Percentiles rank a stretch among this genome's conserved stretches.
Evolutionary conservation across 2,113 vertebrate genomes (phyloP).

Genomic region (Haemorhous mexicanus): DNA sequence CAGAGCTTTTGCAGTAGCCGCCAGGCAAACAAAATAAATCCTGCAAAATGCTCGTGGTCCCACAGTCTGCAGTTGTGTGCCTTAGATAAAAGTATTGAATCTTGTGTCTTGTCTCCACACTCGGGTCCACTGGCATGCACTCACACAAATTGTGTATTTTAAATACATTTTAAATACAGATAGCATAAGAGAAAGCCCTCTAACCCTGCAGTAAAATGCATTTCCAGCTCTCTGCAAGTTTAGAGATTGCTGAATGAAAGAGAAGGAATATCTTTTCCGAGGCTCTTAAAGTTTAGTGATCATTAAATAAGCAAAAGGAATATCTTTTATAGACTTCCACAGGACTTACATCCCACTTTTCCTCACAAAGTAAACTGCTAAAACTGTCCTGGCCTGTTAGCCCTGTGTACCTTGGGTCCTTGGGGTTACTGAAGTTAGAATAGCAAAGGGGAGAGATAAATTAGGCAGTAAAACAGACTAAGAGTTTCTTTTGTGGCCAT

Average conservation of each 20-base stretch:
- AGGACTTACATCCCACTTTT: constrained; percentile 10
- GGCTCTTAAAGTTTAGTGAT: neutral
- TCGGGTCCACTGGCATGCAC: neutral
- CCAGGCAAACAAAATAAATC: neutral
- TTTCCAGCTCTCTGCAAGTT: neutral
- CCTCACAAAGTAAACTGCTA: constrained; percentile 23
- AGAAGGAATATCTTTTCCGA: neutral
- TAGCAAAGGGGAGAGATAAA: constrained; percentile 22
- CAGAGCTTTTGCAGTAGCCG: neutral
- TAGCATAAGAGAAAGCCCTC: neutral
- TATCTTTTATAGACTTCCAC: constrained; percentile 4
- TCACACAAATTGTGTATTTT: neutral
- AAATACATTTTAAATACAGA: neutral
- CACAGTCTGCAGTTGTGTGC: neutral
- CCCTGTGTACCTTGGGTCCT: constrained; percentile 3
- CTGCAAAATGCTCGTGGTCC: neutral
- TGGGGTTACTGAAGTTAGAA: constrained; percentile 9
- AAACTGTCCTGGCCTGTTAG: constrained; percentile 10
- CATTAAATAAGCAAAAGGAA: neutral
- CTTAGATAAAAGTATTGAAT: neutral
- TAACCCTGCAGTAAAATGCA: neutral
- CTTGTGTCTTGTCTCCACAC: neutral
- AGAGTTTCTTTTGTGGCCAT: constrained; percentile 49
- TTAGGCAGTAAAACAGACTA: constrained; percentile 47
- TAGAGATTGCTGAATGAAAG: neutral